These are phyloP conservation scores for Litoditis marina DNA, from an alignment of 2,888 invertebrate genomes.

Conservation along the genomic window DNA sequence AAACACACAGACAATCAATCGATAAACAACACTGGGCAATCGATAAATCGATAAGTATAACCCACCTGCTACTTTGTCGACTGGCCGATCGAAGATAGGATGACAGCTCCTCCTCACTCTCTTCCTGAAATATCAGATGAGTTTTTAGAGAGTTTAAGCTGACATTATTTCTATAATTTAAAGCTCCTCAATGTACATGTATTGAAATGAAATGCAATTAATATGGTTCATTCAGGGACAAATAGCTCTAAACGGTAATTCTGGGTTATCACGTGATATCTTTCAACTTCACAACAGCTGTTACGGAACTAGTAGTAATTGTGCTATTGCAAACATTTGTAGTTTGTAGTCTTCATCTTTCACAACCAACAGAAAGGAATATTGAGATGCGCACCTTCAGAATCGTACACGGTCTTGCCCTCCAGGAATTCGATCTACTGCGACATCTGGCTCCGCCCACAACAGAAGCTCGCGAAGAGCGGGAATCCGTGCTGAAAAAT, in stretches of 20 bases:
- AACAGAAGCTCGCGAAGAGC: background rate
- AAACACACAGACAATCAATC: no score
- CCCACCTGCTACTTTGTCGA: conserved; percentile 58
- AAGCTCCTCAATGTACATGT: background rate
- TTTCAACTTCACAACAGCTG: no score
- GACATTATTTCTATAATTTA: background rate
- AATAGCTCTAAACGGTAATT: background rate
- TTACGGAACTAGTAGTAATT: no score
- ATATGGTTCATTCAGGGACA: background rate
- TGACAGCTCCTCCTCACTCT: conserved; percentile 75
- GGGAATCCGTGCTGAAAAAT: background rate
- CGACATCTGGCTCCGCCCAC: conserved; percentile 27
- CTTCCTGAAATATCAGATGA: conserved; percentile 88
- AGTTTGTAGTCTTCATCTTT: no score
- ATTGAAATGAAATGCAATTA: background rate
- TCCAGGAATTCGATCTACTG: conserved; percentile 56
- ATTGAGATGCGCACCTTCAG: conserved; percentile 34
- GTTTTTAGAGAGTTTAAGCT: no score
- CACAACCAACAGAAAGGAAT: no score
- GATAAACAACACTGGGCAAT: no score
- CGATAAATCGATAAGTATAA: no score
- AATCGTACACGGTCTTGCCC: conserved; percentile 48
- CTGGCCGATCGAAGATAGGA: conserved; percentile 59
- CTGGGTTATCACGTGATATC: background rate
- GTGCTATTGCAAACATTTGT: no score